phyloP scores from a whole-genome alignment of 2,888 invertebrate genomes.

The Drosophila cognata region DNA sequence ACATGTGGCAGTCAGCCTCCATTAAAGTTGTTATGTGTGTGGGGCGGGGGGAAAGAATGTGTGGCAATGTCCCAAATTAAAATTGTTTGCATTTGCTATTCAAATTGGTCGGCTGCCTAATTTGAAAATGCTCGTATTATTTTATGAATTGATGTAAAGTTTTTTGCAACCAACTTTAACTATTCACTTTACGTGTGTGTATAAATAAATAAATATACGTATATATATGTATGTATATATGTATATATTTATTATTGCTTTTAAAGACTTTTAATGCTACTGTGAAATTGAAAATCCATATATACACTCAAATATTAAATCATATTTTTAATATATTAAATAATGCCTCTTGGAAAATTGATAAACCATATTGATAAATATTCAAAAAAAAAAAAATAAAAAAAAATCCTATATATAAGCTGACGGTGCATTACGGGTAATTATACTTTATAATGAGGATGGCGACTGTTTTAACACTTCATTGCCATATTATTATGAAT shows the following conservation, averaged over 20 bases:
- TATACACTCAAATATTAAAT: neutral
- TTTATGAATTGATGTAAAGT: conserved; percentile 10
- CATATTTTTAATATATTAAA: neutral
- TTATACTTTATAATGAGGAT: conserved; percentile 4
- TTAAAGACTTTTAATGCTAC: no score
- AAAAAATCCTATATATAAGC: neutral
- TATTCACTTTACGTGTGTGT: neutral
- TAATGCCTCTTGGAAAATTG: neutral
- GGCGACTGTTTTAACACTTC: conserved; percentile 30
- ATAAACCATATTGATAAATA: conserved; percentile 1
- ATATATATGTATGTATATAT: neutral
- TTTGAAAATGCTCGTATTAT: conserved; percentile 34
- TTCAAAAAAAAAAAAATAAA: neutral
- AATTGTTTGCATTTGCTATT: conserved; percentile 48
- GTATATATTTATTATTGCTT: neutral
- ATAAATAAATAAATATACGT: neutral
- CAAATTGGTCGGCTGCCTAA: conserved; percentile 44
- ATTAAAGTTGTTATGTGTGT: neutral
- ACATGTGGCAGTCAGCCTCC: conserved; percentile 17
- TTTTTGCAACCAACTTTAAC: neutral
- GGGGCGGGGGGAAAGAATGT: neutral
- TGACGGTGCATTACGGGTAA: conserved; percentile 9
- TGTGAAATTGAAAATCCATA: neutral
- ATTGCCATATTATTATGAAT: conserved; percentile 22
- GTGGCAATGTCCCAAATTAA: conserved; percentile 1